These are phyloP conservation scores for Drosophila guanche DNA, from an alignment of 1,140 invertebrate genomes.

Conservation along the genomic window DNA sequence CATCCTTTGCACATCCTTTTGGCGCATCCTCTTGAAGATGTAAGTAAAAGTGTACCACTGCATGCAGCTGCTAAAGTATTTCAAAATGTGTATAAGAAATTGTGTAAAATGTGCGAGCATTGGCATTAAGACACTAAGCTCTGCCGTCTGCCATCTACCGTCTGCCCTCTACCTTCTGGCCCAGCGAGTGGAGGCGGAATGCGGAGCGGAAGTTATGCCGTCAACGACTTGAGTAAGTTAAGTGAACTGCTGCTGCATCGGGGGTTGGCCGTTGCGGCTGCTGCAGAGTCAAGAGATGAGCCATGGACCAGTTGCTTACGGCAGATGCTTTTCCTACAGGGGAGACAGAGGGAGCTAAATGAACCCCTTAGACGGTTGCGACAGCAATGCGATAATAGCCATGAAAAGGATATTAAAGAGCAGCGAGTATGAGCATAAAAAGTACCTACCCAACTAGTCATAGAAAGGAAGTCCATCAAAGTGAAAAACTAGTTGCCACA, in stretches of 20 bases:
- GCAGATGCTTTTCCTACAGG: not conserved
- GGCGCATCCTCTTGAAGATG: conserved; percentile 1
- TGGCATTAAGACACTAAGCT: conserved; percentile 74
- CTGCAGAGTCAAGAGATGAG: conserved; percentile 45
- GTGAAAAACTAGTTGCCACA: conserved; percentile 37
- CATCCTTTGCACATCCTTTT: conserved; percentile 1
- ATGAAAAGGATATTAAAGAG: conserved; percentile 54
- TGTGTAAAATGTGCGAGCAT: conserved; percentile 67
- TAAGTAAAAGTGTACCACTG: conserved; percentile 59
- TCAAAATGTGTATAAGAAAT: conserved; percentile 58
- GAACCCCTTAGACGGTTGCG: conserved; percentile 23
- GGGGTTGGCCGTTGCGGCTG: conserved; percentile 6
- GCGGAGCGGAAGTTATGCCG: conserved; percentile 72
- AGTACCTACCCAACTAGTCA: conserved; percentile 11
- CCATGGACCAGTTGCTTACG: conserved; percentile 14
- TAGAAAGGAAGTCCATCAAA: conserved; percentile 38
- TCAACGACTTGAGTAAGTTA: conserved; percentile 81
- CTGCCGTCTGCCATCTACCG: conserved; percentile 12
- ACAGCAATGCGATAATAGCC: conserved; percentile 16
- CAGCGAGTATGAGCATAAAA: conserved; percentile 27
- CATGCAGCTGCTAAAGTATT: conserved; percentile 39
- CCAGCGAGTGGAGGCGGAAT: conserved; percentile 9
- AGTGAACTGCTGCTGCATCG: conserved; percentile 67
- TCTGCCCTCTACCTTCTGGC: not conserved
- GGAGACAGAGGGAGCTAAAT: not conserved